A percentile compares a stretch with the other conserved stretches of the same genome.
These are phyloP conservation scores for Bhutanitis thaidina DNA, from an alignment of 2,888 invertebrate genomes.

Conservation along the genomic window DNA sequence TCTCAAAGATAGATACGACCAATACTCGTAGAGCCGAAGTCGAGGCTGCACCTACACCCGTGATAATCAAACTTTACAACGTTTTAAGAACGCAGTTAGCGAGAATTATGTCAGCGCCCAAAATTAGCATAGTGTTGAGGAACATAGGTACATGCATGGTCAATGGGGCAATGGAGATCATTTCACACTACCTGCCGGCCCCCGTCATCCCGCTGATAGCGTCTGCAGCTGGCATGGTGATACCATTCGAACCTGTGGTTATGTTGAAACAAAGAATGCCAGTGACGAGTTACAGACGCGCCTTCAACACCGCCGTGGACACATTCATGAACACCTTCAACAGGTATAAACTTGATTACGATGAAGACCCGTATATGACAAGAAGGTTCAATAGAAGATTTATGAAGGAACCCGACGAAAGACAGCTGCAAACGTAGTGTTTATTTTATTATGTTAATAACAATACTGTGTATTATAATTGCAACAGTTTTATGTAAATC, in stretches of 20 bases:
- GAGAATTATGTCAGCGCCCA: slow-evolving; percentile 41
- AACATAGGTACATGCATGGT: slow-evolving; percentile 65
- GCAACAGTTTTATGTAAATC: no score
- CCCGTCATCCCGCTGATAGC: slow-evolving; percentile 65
- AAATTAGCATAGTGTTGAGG: slow-evolving; percentile 48
- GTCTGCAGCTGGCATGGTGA: slow-evolving; percentile 59
- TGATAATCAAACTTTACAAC: slow-evolving; percentile 30
- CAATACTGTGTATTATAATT: no score
- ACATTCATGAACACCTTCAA: slow-evolving; percentile 61
- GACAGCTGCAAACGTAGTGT: background rate
- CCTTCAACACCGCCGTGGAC: slow-evolving; percentile 54
- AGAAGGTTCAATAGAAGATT: slow-evolving; percentile 60
- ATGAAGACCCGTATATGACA: slow-evolving; percentile 64
- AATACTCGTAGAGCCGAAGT: slow-evolving; percentile 2
- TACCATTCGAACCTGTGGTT: slow-evolving; percentile 68
- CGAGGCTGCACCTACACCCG: background rate
- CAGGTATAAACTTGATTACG: slow-evolving; percentile 46
- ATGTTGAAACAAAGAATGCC: slow-evolving; percentile 60
- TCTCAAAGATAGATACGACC: background rate
- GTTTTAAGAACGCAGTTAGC: slow-evolving; percentile 38
- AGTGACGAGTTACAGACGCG: slow-evolving; percentile 62
- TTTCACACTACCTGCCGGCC: slow-evolving; percentile 59
- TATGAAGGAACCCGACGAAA: slow-evolving; percentile 32
- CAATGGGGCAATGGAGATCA: slow-evolving; percentile 63
- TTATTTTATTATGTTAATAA: no score